These are phyloP conservation scores for Hirtodrosophila confusa DNA, from an alignment of 2,888 invertebrate genomes.

Conservation along the genomic window DNA sequence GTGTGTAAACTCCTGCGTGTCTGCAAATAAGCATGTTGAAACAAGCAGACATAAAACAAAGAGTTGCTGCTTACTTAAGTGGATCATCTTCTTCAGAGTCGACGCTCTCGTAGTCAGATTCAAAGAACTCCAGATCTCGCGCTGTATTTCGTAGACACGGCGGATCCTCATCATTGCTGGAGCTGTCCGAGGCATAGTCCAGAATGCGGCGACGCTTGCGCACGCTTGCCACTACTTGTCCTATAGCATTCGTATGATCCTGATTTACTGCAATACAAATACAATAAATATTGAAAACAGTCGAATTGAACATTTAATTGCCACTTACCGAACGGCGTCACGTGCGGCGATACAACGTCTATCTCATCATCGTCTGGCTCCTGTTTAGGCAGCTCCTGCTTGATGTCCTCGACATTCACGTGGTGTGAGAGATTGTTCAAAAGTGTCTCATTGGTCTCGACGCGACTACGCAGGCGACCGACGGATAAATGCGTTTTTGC, in stretches of 20 bases:
- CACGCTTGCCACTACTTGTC: conserved; percentile 85
- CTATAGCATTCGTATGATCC: conserved; percentile 84
- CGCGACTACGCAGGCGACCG: conserved; percentile 86
- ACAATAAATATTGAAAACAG: not conserved
- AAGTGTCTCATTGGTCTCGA: conserved; percentile 88
- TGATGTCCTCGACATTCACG: conserved; percentile 84
- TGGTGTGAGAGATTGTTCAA: conserved; percentile 88
- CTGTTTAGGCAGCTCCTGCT: conserved; percentile 60
- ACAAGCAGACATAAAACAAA: not conserved
- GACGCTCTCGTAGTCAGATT: conserved; percentile 91
- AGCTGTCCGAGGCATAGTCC: conserved; percentile 90
- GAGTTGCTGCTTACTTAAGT: conserved; percentile 86
- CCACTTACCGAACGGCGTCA: conserved; percentile 86
- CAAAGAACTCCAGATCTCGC: conserved; percentile 87
- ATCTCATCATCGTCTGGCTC: conserved; percentile 85
- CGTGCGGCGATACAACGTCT: conserved; percentile 85
- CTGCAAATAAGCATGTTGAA: conserved; percentile 84
- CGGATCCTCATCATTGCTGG: conserved; percentile 87
- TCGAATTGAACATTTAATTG: too few species aligned
- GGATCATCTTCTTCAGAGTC: conserved; percentile 91
- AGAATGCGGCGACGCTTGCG: conserved; percentile 85
- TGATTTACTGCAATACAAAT: conserved; percentile 67
- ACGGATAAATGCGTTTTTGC: conserved; percentile 86
- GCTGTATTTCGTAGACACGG: conserved; percentile 87
- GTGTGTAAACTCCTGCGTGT: conserved; percentile 94